These are phyloP conservation scores for Mythimna impura DNA, from an alignment of 2,888 invertebrate species.

Conservation along the genomic window DNA sequence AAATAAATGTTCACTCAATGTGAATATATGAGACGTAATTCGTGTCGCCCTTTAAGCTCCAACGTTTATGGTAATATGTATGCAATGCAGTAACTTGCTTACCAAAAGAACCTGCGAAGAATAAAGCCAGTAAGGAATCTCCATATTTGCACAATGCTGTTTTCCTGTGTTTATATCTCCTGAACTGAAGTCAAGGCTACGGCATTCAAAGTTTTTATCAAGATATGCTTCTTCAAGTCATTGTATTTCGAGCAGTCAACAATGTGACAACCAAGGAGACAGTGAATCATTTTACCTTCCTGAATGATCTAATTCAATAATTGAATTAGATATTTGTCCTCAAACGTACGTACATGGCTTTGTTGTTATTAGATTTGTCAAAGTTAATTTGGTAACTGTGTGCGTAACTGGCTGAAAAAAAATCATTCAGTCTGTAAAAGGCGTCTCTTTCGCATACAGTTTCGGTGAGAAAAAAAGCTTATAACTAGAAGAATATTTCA, in stretches of 20 bases:
- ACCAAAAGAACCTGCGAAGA: neutral
- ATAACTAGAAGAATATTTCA: neutral
- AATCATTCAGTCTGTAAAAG: neutral
- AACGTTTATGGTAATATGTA: neutral
- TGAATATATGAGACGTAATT: too few relatives aligned
- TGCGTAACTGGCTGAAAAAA: neutral
- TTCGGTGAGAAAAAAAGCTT: neutral
- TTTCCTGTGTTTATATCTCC: slow-evolving; percentile 24
- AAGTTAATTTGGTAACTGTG: slow-evolving; percentile 6
- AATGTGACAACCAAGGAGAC: neutral
- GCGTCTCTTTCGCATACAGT: neutral
- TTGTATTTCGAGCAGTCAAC: slow-evolving; percentile 2
- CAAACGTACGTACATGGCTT: slow-evolving; percentile 15
- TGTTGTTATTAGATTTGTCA: slow-evolving; percentile 36
- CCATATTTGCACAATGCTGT: slow-evolving; percentile 1
- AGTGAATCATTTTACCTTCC: neutral
- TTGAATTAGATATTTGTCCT: slow-evolving; percentile 32
- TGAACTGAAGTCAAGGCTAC: slow-evolving; percentile 18
- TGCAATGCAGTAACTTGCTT: neutral
- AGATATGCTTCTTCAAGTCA: slow-evolving; percentile 19
- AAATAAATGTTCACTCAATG: too few relatives aligned
- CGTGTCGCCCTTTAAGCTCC: too few relatives aligned
- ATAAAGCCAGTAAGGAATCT: neutral
- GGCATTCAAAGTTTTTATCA: slow-evolving; percentile 25
- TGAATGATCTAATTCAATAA: slow-evolving; percentile 37